A percentile compares a stretch with the other conserved stretches of the same genome.
Evolutionary conservation across 2,113 vertebrate species (phyloP).

Genomic region (Cygnus atratus): DNA sequence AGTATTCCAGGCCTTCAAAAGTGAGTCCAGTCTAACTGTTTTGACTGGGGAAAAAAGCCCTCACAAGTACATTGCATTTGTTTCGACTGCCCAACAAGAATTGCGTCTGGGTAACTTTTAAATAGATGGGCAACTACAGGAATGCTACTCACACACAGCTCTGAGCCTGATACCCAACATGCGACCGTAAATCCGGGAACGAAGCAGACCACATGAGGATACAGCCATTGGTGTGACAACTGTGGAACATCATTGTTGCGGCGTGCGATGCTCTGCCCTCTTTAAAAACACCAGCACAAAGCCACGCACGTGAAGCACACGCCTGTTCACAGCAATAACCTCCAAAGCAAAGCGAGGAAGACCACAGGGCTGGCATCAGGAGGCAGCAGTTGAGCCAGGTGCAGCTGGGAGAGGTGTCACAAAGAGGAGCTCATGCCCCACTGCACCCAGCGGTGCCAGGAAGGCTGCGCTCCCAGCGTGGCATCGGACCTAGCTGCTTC

Average conservation of each 20-base stretch:
- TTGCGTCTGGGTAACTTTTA: not conserved
- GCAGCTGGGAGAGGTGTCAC: not conserved
- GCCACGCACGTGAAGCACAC: not conserved
- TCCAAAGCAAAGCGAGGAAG: not conserved
- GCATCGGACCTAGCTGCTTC: not conserved
- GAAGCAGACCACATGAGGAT: not conserved
- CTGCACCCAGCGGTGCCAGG: accelerated
- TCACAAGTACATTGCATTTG: not conserved
- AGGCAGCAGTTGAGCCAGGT: not conserved
- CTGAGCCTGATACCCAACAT: not conserved
- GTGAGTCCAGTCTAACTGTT: not conserved
- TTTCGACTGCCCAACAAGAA: not conserved
- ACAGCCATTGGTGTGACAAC: not conserved
- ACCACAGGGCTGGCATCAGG: not conserved
- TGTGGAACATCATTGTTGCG: not conserved
- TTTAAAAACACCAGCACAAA: slow-evolving; percentile 19
- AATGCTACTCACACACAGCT: accelerated
- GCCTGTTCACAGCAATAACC: slow-evolving; percentile 31
- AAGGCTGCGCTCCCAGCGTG: accelerated
- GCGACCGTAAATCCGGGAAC: not conserved
- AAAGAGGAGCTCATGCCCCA: not conserved
- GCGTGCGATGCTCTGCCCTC: not conserved
- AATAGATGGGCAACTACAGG: accelerated
- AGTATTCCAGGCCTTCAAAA: not conserved
- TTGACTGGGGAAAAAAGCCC: not conserved